Evolutionary conservation across 2,797 vertebrate genomes (phyloP).

Genomic region (Todus mexicanus): DNA sequence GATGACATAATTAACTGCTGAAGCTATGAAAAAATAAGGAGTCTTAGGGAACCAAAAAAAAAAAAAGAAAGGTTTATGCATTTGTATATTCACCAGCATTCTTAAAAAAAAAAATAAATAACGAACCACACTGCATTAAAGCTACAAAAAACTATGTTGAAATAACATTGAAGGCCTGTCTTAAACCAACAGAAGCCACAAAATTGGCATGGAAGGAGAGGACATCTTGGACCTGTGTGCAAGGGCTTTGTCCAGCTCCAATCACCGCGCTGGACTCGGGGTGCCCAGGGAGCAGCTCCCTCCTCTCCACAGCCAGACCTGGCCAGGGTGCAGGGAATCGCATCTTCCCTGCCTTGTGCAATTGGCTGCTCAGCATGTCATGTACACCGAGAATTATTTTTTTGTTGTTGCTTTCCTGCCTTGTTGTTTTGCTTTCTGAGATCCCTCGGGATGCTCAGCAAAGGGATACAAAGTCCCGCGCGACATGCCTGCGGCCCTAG

Average conservation of each 20-base stretch:
- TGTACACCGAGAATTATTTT: neutral
- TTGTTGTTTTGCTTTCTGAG: neutral
- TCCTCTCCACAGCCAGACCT: fast-evolving
- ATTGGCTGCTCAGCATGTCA: neutral
- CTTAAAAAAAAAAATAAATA: neutral
- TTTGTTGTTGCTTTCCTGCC: neutral
- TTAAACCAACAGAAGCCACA: neutral
- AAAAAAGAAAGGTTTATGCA: slow-evolving; percentile 59
- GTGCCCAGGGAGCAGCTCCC: neutral
- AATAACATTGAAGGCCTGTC: slow-evolving; percentile 51
- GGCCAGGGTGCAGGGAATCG: neutral
- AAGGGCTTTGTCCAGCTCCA: too few relatives aligned
- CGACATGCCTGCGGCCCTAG: too few relatives aligned
- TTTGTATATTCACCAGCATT: slow-evolving; percentile 70
- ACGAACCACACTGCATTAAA: slow-evolving; percentile 27
- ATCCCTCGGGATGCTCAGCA: neutral
- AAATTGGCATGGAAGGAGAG: neutral
- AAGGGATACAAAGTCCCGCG: neutral
- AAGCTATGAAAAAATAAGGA: slow-evolving; percentile 84
- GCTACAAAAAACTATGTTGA: slow-evolving; percentile 58
- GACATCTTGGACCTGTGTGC: neutral
- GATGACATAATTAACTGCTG: slow-evolving; percentile 93
- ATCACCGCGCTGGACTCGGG: neutral
- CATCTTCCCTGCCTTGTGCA: neutral
- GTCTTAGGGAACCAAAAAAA: slow-evolving; percentile 73